These are phyloP conservation scores for Caenorhabditis sp. DNA, from an alignment of 2,888 invertebrate species.

Conservation along the genomic window DNA sequence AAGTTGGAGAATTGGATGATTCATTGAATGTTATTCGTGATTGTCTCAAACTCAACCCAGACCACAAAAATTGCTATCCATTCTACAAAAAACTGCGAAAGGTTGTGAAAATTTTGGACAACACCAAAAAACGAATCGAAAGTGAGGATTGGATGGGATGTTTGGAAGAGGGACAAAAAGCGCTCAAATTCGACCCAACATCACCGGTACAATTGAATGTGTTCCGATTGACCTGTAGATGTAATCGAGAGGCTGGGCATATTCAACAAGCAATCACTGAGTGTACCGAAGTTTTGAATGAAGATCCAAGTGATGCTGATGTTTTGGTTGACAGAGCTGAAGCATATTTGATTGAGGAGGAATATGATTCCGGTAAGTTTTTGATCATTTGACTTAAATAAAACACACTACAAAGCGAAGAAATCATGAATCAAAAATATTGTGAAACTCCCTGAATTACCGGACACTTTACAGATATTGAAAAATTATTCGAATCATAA, in stretches of 20 bases:
- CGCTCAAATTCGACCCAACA: slow-evolving; percentile 79
- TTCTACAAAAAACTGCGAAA: slow-evolving; percentile 96
- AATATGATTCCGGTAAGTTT: slow-evolving; percentile 85
- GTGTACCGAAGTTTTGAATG: slow-evolving; percentile 84
- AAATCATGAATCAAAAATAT: too few relatives aligned
- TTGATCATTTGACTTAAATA: too few relatives aligned
- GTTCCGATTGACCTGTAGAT: slow-evolving; percentile 83
- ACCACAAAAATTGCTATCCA: slow-evolving; percentile 93
- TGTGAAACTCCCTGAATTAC: too few relatives aligned
- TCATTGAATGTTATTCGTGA: slow-evolving; percentile 91
- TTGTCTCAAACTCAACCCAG: slow-evolving; percentile 94
- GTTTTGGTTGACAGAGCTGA: slow-evolving; percentile 90
- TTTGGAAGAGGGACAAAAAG: slow-evolving; percentile 77
- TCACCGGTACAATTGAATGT: slow-evolving; percentile 76
- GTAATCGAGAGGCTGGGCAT: slow-evolving; percentile 78
- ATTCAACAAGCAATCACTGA: slow-evolving; percentile 79
- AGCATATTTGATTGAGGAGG: slow-evolving; percentile 85
- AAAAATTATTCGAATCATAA: too few relatives aligned
- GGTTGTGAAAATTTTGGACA: slow-evolving; percentile 76
- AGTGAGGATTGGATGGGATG: slow-evolving; percentile 77
- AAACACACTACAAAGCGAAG: too few relatives aligned
- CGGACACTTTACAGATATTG: too few relatives aligned
- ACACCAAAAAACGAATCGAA: slow-evolving; percentile 29
- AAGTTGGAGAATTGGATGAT: slow-evolving; percentile 88
- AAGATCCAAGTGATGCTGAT: slow-evolving; percentile 78